Evolutionary conservation across 2,888 invertebrate genomes (phyloP), one percentile per base, ranked within the genome.

Genomic region (Ennomos fuscantarius): DNA sequence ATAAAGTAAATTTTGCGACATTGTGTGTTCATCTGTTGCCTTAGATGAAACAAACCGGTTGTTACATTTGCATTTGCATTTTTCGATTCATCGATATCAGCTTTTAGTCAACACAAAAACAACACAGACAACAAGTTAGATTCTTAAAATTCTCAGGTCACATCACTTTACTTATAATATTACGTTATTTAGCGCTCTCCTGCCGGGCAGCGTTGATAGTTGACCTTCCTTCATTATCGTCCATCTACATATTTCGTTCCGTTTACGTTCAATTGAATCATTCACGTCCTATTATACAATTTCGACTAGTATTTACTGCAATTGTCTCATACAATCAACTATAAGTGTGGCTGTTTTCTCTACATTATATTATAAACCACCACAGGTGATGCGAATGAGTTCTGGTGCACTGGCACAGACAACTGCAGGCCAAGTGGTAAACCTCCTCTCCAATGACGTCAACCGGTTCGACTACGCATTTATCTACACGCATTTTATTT

Each of bases 371-470:
- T 37, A 40, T 59, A 55, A 53, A 9, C 68, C 9, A 55, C 13
- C 69, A 24, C 24, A 93, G 93, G 93, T 93, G 55, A 89, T 94
- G 82, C 92, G 93, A 63, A 93, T 98, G 74, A 97, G 96, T 68
- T 96, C 96, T 74, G 95, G 95, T 36, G 96, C 98, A 0, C 86
- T 98, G 45, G 96, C 96, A n/a, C 95, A 97, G 81, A 98, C 98
- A 0, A 92, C 98, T 0, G 95, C 96, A 0, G 99, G 99, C 0
- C 97, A 98, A 84, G 95, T 99, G 51, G 96, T 99, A 10, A 99
- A 99, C 88, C 91, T 99, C 6, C 93, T 99, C 51, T 98, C 98
- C 6, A 99, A 99, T 77, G 99, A 99, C 82, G 97, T 99, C 9
- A 96, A 96, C 82, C 95, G 98, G 39, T 96, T 99, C 77, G 99